Evolutionary conservation across 2,797 vertebrate genomes (phyloP).

Genomic region (Hyperoplus immaculatus): DNA sequence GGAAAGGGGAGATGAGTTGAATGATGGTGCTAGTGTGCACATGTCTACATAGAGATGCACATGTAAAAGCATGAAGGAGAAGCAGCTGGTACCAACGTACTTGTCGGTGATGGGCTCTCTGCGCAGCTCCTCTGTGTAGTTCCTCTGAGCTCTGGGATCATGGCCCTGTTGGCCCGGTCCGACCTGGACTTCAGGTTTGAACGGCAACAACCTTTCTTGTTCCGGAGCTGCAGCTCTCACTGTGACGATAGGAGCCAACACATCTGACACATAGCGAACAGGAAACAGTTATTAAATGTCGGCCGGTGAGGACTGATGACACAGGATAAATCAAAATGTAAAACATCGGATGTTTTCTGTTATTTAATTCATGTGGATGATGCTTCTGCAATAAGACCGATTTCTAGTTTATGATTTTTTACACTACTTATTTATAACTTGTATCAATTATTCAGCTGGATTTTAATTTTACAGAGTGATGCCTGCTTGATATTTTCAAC

Average conservation of each 20-base stretch:
- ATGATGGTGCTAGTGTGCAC: background rate
- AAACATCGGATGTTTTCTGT: background rate
- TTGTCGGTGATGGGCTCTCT: constrained; percentile 80
- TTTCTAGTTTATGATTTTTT: background rate
- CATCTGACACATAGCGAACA: constrained; percentile 43
- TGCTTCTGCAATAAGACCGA: background rate
- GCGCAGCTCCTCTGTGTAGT: constrained; percentile 79
- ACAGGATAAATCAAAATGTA: background rate
- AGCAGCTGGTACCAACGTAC: constrained; percentile 57
- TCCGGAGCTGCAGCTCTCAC: constrained; percentile 60
- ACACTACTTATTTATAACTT: background rate
- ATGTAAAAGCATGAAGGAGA: background rate
- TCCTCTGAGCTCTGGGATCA: constrained; percentile 73
- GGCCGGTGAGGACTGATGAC: background rate
- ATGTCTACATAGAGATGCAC: background rate
- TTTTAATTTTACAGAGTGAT: background rate
- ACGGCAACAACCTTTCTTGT: constrained; percentile 62
- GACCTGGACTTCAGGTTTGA: constrained; percentile 65
- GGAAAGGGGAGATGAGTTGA: background rate
- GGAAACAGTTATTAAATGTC: background rate
- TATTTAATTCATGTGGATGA: background rate
- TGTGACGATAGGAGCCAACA: constrained; percentile 31
- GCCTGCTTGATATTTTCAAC: constrained; percentile 25
- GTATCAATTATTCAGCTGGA: background rate
- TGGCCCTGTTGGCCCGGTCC: constrained; percentile 67